phyloP scores from a whole-genome alignment of 2,888 invertebrate species.

The Cephus runcator region DNA sequence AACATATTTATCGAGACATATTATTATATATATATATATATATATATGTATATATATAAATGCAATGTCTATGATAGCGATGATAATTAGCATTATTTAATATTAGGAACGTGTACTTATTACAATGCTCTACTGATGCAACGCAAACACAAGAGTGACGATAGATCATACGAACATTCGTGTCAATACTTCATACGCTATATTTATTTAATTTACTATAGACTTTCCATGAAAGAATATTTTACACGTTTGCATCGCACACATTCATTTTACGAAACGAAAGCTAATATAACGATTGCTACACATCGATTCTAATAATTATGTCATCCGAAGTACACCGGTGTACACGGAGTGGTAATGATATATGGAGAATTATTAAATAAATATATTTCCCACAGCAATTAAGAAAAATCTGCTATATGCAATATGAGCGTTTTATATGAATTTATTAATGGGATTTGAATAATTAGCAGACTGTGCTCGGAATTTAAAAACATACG shows the following conservation, averaged over 20 bases:
- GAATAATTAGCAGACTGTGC: neutral
- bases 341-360: neutral
- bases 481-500: neutral
- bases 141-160: neutral
- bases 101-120: neutral
- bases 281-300: neutral
- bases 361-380: neutral
- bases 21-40: no score
- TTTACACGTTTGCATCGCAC: neutral
- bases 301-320: neutral
- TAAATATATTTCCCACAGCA: neutral
- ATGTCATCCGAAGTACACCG: neutral
- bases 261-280: neutral
- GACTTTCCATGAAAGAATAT: neutral
- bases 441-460: neutral
- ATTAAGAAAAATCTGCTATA: neutral
- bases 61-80: neutral
- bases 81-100: neutral
- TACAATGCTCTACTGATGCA: neutral
- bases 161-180: neutral
- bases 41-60: neutral
- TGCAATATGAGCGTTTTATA: neutral
- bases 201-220: neutral
- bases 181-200: neutral
- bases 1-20: neutral